Conservation (phyloP, 2,888 invertebrate species). For the Disparrhopalites patrizii region DNA sequence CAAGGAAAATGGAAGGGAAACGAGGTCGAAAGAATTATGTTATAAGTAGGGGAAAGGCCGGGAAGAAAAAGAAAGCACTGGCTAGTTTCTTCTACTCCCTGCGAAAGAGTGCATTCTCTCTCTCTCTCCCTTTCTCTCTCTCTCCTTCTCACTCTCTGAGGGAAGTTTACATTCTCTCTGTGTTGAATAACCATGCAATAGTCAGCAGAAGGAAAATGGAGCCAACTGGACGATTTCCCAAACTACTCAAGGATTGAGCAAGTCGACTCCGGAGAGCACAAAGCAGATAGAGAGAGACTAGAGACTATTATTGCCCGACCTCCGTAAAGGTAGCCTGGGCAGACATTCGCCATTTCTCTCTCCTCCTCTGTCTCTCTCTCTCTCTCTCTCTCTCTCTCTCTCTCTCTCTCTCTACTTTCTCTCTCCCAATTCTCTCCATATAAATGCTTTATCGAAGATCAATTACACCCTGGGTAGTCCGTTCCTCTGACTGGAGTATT, state of each 20-base stretch:
- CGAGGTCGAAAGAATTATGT: conserved; percentile 25
- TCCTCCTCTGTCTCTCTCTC: too few relatives aligned
- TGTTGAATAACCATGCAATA: conserved; percentile 8
- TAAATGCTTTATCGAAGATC: conserved; percentile 37
- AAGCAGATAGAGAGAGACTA: background rate
- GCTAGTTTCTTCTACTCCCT: conserved; percentile 2
- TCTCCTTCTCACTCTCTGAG: background rate
- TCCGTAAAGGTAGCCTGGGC: too few relatives aligned
- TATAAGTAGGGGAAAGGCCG: conserved; percentile 1
- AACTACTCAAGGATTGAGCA: conserved; percentile 26
- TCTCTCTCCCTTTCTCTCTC: conserved; percentile 1
- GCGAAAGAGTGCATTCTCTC: conserved; percentile 10
- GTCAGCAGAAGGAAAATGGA: conserved; percentile 21
- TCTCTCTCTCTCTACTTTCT: too few relatives aligned
- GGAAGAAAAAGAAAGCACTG: background rate
- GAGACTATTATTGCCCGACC: too few relatives aligned
- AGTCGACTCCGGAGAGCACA: background rate
- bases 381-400: too few relatives aligned
- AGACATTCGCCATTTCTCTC: too few relatives aligned
- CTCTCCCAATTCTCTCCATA: conserved; percentile 13
- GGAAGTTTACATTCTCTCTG: background rate
- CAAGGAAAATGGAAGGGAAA: conserved; percentile 23
- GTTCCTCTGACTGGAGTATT: background rate
- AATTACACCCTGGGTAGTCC: conserved; percentile 29
- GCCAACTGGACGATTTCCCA: conserved; percentile 40